These are phyloP conservation scores for Poecilus cupreus DNA, from an alignment of 2,888 invertebrate genomes.

Conservation along the genomic window DNA sequence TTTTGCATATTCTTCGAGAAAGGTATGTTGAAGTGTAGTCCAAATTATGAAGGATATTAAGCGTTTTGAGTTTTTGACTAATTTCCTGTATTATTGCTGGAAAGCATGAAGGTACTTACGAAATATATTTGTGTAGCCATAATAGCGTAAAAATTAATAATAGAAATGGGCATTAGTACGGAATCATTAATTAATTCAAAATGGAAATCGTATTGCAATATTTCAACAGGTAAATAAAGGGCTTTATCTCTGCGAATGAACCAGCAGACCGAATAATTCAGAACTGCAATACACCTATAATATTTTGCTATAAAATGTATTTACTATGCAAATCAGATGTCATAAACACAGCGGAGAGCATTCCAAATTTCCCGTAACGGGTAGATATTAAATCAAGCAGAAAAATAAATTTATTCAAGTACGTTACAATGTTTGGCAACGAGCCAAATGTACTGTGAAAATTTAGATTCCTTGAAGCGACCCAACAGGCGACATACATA, in stretches of 20 bases:
- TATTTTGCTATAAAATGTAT: constrained; percentile 19
- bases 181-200: no score
- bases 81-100: no score
- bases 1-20: no score
- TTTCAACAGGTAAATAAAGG: no score
- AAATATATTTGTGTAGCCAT: no score
- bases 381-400: constrained; percentile 19
- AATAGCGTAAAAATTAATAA: no score
- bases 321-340: constrained; percentile 14
- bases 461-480: constrained; percentile 16
- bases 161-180: no score
- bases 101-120: no score
- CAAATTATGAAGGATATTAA: no score
- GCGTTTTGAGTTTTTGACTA: no score
- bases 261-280: not conserved
- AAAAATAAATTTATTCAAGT: constrained; percentile 37
- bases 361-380: not conserved
- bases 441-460: constrained; percentile 24
- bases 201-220: no score
- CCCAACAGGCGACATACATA: constrained; percentile 20
- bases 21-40: no score
- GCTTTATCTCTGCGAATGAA: not conserved
- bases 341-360: not conserved
- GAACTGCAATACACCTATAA: not conserved
- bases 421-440: constrained; percentile 16